Percentiles rank a stretch among this genome's conserved stretches.
Evolutionary conservation across 2,888 invertebrate species (phyloP).

Genomic region (Priocnemis perturbator): DNA sequence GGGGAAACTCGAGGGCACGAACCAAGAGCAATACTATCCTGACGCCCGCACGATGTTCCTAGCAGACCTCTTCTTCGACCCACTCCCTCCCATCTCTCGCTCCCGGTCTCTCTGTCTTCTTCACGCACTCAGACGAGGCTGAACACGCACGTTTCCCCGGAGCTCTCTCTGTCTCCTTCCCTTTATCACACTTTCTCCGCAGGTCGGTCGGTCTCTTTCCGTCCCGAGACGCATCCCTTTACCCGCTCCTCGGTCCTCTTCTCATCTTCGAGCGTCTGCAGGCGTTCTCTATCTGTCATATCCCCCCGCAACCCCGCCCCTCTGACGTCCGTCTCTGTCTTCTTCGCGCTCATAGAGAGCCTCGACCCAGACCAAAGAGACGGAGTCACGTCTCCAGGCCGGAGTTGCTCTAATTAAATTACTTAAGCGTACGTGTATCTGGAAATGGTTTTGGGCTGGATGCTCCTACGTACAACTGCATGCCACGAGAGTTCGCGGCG

Average conservation of each 20-base stretch:
- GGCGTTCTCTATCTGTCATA: constrained; percentile 53
- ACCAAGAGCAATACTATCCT: constrained; percentile 61
- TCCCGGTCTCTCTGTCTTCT: constrained; percentile 12
- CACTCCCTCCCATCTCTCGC: constrained; percentile 4
- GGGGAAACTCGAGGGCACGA: constrained; percentile 55
- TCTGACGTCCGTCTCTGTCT: constrained; percentile 12
- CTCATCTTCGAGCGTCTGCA: constrained; percentile 51
- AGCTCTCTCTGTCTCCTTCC: constrained; percentile 17
- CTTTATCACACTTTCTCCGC: constrained; percentile 29
- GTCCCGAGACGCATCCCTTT: constrained; percentile 31
- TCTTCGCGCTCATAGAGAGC: constrained; percentile 31
- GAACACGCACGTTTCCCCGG: constrained; percentile 5
- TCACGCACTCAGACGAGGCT: background rate
- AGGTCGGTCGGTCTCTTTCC: constrained; percentile 43
- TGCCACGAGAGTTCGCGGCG: constrained; percentile 57
- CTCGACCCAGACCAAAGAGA: constrained; percentile 64
- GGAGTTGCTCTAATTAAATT: constrained; percentile 75
- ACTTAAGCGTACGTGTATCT: constrained; percentile 75
- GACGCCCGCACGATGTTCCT: constrained; percentile 46
- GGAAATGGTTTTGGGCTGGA: constrained; percentile 64
- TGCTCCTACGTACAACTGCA: constrained; percentile 61
- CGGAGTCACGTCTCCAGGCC: constrained; percentile 73
- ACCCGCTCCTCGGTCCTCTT: constrained; percentile 29
- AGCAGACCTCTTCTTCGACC: constrained; percentile 17
- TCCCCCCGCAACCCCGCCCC: constrained; percentile 17